phyloP scores from a whole-genome alignment of 2,888 invertebrate genomes.

The Norana najaformis region DNA sequence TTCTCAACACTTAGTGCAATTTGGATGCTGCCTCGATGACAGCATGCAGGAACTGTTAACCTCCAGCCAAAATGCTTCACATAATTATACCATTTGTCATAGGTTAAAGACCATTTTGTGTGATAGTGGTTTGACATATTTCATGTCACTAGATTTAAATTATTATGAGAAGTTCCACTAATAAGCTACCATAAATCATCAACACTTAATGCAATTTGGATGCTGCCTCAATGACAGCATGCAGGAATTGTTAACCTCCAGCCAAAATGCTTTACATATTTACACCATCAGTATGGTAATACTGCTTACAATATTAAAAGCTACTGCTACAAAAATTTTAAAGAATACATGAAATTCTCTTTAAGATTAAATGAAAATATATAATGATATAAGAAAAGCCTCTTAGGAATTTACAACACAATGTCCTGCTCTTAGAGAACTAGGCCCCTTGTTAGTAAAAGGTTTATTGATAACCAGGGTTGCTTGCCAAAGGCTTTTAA shows the following conservation, averaged over 20 bases:
- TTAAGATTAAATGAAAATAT: not conserved
- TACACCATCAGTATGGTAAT: not conserved
- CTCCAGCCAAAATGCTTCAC: not conserved
- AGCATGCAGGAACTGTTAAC: not conserved
- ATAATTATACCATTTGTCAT: not conserved
- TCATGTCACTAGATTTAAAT: not conserved
- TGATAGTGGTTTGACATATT: not conserved
- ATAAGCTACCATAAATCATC: not conserved
- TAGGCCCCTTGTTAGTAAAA: not conserved
- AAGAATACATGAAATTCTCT: not conserved
- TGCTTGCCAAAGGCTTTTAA: not conserved
- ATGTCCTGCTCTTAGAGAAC: not conserved
- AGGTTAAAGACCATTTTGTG: not conserved
- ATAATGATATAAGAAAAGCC: not conserved
- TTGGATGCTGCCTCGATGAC: not conserved
- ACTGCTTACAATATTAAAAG: not conserved
- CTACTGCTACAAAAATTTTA: not conserved
- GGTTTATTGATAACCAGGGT: not conserved
- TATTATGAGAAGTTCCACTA: not conserved
- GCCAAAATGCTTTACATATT: not conserved
- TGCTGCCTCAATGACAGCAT: not conserved
- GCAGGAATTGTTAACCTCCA: not conserved
- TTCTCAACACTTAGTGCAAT: not conserved
- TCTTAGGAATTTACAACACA: not conserved
- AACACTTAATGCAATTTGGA: not conserved